Conservation (phyloP, 2,113 vertebrate species). For the Micromys minutus region DNA sequence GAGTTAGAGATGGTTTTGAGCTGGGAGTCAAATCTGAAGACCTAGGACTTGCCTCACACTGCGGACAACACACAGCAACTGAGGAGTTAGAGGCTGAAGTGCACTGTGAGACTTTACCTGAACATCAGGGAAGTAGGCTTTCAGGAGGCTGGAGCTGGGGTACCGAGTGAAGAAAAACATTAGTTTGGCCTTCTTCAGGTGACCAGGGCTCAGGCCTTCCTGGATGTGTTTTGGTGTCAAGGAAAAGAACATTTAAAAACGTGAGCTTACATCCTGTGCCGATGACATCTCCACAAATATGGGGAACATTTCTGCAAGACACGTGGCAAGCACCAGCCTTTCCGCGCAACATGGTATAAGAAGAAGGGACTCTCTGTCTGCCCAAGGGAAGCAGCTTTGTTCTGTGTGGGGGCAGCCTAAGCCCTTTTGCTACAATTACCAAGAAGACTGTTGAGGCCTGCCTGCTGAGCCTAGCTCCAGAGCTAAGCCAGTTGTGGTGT, state of each 20-base stretch:
- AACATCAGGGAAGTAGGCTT: constrained; percentile 94
- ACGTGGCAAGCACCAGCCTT: no score
- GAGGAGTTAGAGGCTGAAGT: neutral
- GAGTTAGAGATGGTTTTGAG: neutral
- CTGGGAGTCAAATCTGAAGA: neutral
- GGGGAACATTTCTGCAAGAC: neutral
- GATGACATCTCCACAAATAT: neutral
- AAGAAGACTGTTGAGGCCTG: neutral
- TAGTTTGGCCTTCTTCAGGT: constrained; percentile 98
- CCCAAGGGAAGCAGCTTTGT: neutral
- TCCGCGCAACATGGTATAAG: no score
- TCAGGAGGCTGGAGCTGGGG: constrained; percentile 95
- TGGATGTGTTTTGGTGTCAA: constrained; percentile 92
- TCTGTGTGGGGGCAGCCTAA: neutral
- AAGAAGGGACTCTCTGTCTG: neutral
- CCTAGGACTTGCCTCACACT: neutral
- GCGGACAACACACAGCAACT: neutral
- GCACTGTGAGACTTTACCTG: constrained; percentile 87
- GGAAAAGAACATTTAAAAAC: constrained; percentile 78
- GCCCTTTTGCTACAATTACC: neutral
- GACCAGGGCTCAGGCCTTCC: constrained; percentile 93
- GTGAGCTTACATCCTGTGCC: neutral
- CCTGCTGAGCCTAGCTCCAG: neutral
- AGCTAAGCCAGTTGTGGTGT: neutral
- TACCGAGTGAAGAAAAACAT: constrained; percentile 99